Evolutionary conservation across 23 tunicate genomes (phyloP).

Genomic region (Diplosoma virens): DNA sequence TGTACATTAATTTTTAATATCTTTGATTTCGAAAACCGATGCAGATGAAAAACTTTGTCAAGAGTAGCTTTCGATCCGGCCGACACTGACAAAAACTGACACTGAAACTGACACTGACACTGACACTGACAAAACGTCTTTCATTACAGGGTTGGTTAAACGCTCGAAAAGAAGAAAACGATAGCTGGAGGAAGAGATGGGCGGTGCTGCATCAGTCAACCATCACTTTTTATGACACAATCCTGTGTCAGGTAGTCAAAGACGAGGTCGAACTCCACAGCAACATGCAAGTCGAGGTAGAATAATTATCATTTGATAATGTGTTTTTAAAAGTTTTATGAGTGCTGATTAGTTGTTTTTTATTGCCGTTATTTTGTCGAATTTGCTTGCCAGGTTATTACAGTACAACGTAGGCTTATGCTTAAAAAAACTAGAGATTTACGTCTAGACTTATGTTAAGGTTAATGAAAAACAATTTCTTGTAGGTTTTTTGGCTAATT

Average conservation of each 20-base stretch:
- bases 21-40: too few species aligned
- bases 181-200: constrained; percentile 84
- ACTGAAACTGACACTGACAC: not conserved
- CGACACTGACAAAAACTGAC: not conserved
- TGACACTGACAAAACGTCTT: not conserved
- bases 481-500: too few species aligned
- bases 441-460: too few species aligned
- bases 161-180: constrained; percentile 58
- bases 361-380: too few species aligned
- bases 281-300: constrained; percentile 84
- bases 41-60: not conserved
- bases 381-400: too few species aligned
- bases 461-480: too few species aligned
- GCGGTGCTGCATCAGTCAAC: constrained; percentile 37
- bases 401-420: too few species aligned
- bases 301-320: too few species aligned
- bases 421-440: too few species aligned
- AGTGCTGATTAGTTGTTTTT: too few species aligned
- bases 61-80: not conserved
- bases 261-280: constrained; percentile 40
- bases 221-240: constrained; percentile 50
- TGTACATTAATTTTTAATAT: too few species aligned
- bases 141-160: constrained; percentile 68
- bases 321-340: too few species aligned
- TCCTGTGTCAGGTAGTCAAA: constrained; percentile 50